Conservation (phyloP, 2,113 vertebrate genomes). For the Cyanoramphus novaezelandiae region DNA sequence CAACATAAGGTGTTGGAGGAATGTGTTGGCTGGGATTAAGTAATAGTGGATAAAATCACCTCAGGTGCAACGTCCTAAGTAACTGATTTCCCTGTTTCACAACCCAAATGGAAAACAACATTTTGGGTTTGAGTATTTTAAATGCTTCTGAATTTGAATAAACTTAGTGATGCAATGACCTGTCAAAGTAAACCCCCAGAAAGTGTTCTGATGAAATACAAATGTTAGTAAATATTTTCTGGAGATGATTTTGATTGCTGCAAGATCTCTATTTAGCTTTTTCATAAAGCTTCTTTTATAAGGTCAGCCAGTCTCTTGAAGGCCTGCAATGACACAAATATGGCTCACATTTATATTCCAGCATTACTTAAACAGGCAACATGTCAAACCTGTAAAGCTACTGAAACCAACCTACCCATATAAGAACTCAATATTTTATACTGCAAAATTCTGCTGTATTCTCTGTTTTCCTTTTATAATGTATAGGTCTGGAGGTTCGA, state of each 20-base stretch:
- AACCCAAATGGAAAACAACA: neutral
- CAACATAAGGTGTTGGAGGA: neutral
- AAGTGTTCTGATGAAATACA: neutral
- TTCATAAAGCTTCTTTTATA: conserved; percentile 83
- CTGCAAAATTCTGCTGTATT: neutral
- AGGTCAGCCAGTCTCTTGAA: conserved; percentile 86
- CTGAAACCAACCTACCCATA: neutral
- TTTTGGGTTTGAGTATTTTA: neutral
- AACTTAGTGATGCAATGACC: neutral
- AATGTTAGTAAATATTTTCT: neutral
- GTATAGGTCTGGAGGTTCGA: neutral
- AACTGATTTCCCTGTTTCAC: neutral
- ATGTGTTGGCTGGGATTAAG: neutral
- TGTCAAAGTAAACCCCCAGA: neutral
- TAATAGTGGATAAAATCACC: neutral
- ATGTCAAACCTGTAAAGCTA: neutral
- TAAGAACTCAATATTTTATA: neutral
- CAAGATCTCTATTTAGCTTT: neutral
- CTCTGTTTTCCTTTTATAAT: neutral
- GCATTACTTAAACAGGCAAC: neutral
- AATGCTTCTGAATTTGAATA: neutral
- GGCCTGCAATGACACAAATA: conserved; percentile 77
- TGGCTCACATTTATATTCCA: neutral
- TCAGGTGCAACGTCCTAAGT: neutral
- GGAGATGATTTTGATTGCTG: neutral